phyloP scores from a whole-genome alignment of 2,797 vertebrate species.

The Tragopan temminckii region DNA sequence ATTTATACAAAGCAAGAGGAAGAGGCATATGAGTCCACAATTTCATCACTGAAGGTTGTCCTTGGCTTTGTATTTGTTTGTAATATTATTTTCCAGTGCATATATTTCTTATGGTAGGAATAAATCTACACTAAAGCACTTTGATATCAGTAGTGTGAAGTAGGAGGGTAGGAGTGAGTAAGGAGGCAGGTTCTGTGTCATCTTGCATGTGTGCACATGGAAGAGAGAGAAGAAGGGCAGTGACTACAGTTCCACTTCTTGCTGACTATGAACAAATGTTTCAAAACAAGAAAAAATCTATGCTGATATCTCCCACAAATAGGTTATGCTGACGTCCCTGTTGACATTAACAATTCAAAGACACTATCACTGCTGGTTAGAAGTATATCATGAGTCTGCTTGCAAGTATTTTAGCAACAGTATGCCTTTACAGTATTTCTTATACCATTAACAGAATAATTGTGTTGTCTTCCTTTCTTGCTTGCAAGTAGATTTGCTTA shows the following conservation, averaged over 20 bases:
- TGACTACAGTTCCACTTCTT: background rate
- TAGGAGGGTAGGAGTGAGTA: background rate
- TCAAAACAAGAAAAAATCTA: background rate
- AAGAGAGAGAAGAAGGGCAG: background rate
- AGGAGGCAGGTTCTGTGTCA: background rate
- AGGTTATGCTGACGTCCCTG: background rate
- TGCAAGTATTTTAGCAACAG: background rate
- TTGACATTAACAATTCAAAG: background rate
- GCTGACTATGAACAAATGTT: background rate
- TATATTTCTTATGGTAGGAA: background rate
- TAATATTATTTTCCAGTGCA: background rate
- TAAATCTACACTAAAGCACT: background rate
- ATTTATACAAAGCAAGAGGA: background rate
- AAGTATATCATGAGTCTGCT: background rate
- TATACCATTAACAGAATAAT: background rate
- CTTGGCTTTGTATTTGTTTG: background rate
- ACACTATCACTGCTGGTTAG: background rate
- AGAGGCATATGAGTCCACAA: background rate
- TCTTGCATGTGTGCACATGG: fast-evolving
- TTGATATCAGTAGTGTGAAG: background rate
- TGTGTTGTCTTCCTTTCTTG: background rate
- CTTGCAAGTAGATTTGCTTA: background rate
- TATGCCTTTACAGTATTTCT: background rate
- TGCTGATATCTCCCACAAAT: background rate
- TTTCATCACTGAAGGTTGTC: background rate